These are phyloP conservation scores for Leptopilina boulardi DNA, from an alignment of 1,140 invertebrate genomes.

Conservation along the genomic window DNA sequence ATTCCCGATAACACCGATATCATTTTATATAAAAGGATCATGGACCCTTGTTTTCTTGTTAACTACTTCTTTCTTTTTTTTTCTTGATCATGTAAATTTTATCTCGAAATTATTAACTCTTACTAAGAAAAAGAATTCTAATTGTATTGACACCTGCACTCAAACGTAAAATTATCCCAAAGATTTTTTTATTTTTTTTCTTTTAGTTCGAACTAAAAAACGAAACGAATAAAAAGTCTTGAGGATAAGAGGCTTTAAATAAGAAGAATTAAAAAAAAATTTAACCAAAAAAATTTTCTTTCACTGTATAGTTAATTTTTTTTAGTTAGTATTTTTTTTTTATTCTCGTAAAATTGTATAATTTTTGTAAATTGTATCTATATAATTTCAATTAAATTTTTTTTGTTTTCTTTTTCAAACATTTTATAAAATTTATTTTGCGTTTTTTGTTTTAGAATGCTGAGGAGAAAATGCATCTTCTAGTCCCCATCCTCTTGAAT, in stretches of 20 bases:
- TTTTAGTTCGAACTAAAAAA: not conserved
- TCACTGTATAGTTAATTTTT: too few species aligned
- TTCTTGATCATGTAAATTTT: conserved; percentile 1
- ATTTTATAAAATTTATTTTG: conserved; percentile 26
- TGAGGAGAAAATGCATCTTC: conserved; percentile 71
- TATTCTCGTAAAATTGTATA: too few species aligned
- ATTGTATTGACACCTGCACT: conserved; percentile 2
- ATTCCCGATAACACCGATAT: conserved; percentile 21
- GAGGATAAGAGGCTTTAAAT: too few species aligned
- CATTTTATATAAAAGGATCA: not conserved
- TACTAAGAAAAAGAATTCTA: not conserved
- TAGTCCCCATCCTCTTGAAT: conserved; percentile 63
- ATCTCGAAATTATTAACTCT: not conserved
- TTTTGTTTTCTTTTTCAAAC: not conserved
- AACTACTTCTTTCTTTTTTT: conserved; percentile 8
- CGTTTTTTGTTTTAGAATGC: conserved; percentile 68
- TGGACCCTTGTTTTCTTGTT: conserved; percentile 2
- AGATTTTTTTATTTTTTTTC: not conserved
- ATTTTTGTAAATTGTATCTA: too few species aligned
- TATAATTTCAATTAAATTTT: too few species aligned
- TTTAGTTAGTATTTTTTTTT: too few species aligned
- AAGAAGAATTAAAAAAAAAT: too few species aligned
- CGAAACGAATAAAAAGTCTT: too few species aligned
- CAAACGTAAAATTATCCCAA: not conserved
- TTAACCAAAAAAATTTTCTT: too few species aligned